A percentile compares a stretch with the other conserved stretches of the same genome.
Conservation (phyloP, 2,797 vertebrate species). For the Apogon talboti region DNA sequence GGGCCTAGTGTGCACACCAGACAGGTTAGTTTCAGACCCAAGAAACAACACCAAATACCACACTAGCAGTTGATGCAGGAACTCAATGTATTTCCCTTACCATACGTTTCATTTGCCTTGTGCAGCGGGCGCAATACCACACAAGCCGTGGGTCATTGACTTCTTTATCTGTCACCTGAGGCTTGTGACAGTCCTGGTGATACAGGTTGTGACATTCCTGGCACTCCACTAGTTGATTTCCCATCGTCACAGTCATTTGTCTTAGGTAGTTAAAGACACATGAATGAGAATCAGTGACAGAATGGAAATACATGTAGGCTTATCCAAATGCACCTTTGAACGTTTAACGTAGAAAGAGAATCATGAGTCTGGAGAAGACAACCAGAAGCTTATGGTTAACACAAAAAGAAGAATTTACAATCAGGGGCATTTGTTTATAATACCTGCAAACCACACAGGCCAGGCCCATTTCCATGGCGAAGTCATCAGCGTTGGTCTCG, state of each 20-base stretch:
- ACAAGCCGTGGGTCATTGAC: conserved; percentile 97
- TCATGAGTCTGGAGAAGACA: neutral
- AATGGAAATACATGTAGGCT: neutral
- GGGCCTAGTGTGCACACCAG: conserved; percentile 84
- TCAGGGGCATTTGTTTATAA: neutral
- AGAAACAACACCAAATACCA: neutral
- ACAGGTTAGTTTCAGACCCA: neutral
- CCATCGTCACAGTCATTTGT: conserved; percentile 97
- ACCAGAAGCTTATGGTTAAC: neutral
- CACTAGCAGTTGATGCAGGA: neutral
- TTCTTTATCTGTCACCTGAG: conserved; percentile 98
- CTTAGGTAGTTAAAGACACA: conserved; percentile 67
- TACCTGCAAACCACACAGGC: conserved; percentile 97
- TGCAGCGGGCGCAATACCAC: conserved; percentile 98
- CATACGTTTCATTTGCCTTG: conserved; percentile 98
- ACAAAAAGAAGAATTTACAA: neutral
- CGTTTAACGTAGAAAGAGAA: neutral
- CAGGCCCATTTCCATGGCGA: conserved; percentile 99
- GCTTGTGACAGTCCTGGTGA: conserved; percentile 98
- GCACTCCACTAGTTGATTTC: conserved; percentile 98
- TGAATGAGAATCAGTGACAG: neutral
- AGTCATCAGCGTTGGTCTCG: conserved; percentile 97
- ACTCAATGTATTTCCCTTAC: conserved; percentile 77
- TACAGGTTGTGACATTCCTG: conserved; percentile 99
- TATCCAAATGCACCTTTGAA: neutral